Evolutionary conservation across 2,113 vertebrate species (phyloP).

Genomic region (Tragelaphus strepsiceros): DNA sequence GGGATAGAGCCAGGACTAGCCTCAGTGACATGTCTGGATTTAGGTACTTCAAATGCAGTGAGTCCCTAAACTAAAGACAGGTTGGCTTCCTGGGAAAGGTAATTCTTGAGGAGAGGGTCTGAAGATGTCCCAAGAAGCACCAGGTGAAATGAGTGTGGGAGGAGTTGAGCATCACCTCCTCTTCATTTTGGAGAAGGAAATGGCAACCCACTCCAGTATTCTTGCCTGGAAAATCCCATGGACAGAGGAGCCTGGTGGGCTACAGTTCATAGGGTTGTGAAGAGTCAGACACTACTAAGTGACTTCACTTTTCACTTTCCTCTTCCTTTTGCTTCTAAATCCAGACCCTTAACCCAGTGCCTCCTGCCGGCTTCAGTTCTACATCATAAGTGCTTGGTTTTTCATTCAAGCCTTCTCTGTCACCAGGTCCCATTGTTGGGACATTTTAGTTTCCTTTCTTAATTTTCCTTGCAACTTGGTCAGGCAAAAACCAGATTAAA

Average conservation of each 20-base stretch:
- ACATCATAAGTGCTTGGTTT: neutral
- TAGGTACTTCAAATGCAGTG: neutral
- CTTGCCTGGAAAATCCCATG: neutral
- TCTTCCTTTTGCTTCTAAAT: neutral
- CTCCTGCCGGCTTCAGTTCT: neutral
- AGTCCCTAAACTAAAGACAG: neutral
- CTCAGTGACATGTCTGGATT: neutral
- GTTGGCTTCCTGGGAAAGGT: neutral
- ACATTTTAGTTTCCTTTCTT: neutral
- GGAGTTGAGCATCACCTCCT: rapidly evolving
- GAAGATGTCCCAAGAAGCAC: neutral
- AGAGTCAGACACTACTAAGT: neutral
- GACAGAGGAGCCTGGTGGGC: neutral
- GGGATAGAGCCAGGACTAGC: neutral
- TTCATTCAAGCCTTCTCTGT: neutral
- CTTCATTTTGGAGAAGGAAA: neutral
- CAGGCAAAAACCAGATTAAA: neutral
- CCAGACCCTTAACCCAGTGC: neutral
- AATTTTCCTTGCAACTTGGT: neutral
- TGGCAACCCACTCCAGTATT: neutral
- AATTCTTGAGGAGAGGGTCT: neutral
- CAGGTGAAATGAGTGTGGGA: neutral
- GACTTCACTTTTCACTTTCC: neutral
- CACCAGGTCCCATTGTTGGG: neutral
- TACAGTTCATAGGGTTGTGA: neutral